Base-by-base conservation (phyloP, 2,888 invertebrate species). In the Dascillus cervinus region DNA sequence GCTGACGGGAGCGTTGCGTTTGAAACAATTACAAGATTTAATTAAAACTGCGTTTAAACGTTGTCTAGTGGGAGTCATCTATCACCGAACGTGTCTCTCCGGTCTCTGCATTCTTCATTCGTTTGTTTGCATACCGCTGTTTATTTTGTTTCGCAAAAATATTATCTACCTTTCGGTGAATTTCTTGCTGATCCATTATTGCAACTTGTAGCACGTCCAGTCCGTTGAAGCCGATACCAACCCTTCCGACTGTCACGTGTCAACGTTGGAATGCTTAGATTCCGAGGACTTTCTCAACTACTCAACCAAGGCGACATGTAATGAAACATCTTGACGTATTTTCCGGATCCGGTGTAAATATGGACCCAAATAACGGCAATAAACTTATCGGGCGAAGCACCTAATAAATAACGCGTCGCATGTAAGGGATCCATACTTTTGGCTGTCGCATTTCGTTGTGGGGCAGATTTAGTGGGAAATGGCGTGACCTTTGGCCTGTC, bases 1-100 rank as follows among this genome's bases (percentile, higher is more conserved):
- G 54, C 56, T 56, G 59, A 57, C 57, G 57, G 52, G 56, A 50
- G 47, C 46, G 53, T 53, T 58, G 56, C 53, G 62, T 51, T 56
- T 49, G 44, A 59, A 64, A 65, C 64, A 66, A 65, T 65, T 65
- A 65, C 64, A 56, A 59, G 62, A 65, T 65, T 66, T 66, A 66
- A 66, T 66, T 65, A 65, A 65, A 66, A 65, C 62, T 64, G 60
- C 56, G 62, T 57, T 60, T 55, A 55, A 62, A 59, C 59, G 54
- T 51, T 58, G 59, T 53, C 61, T 60, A 55, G 53, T 56, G 62
- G 61, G 60, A 62, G 58, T 60, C 64, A 65, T 66, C 64, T 64
- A 66, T 66, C 66, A 64, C 62, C 47, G 55, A 57, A 56, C 57
- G 52, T 56, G 57, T 56, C 57, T 59, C 52, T 46, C 46, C n/a